Evolutionary conservation across 2,797 vertebrate species (phyloP).

Genomic region (Caiman crocodilus): DNA sequence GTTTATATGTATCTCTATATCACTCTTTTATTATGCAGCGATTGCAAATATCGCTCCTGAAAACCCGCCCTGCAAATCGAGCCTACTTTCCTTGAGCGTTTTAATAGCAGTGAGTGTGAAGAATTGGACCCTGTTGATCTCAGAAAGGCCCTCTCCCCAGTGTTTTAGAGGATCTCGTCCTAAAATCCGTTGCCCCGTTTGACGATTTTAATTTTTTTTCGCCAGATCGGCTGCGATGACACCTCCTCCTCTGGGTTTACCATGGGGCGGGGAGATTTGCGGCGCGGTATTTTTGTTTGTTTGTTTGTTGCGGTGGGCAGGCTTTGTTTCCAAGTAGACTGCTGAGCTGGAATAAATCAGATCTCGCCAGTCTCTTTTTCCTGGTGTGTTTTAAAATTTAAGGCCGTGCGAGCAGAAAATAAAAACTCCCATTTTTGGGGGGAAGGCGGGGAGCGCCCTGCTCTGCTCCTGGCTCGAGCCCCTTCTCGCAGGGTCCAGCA

Average conservation of each 20-base stretch:
- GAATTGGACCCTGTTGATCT: background rate
- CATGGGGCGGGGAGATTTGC: background rate
- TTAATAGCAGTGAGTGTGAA: background rate
- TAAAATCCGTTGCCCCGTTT: background rate
- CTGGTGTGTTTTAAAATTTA: background rate
- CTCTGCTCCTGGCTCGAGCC: background rate
- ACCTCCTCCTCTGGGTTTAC: too few relatives aligned
- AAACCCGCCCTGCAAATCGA: background rate
- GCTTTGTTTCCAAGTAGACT: background rate
- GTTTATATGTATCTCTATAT: too few relatives aligned
- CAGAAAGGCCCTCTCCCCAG: background rate
- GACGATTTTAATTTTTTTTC: background rate
- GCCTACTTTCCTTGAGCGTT: background rate
- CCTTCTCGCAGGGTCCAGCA: background rate
- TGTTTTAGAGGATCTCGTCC: background rate
- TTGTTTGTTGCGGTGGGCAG: background rate
- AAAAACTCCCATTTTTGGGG: too few relatives aligned
- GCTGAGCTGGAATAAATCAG: constrained; percentile 53
- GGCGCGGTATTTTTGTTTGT: background rate
- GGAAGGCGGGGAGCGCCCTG: background rate
- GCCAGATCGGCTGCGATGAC: too few relatives aligned
- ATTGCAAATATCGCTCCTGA: background rate
- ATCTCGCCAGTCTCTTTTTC: background rate
- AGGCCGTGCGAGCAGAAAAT: too few relatives aligned
- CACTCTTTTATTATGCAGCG: background rate